Percentiles rank a stretch among this genome's conserved stretches.
phyloP scores from a whole-genome alignment of 2,113 vertebrate species.

The Ceuthmochares aereus region DNA sequence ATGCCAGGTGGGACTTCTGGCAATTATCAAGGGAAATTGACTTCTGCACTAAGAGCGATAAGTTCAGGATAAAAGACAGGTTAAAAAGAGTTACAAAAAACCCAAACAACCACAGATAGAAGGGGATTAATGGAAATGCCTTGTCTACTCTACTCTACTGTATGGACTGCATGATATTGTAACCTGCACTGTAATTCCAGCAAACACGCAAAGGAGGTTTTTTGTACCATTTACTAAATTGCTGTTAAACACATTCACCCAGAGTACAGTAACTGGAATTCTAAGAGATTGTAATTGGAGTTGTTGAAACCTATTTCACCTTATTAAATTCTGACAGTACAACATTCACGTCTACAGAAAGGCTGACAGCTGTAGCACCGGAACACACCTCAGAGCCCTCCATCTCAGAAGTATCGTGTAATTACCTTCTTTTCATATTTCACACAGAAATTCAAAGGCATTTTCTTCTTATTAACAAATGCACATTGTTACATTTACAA shows the following conservation, averaged over 20 bases:
- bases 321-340: constrained; percentile 20
- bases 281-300: constrained; percentile 10
- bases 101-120: not conserved
- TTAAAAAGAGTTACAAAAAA: not conserved
- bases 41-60: not conserved
- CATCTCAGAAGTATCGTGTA: not conserved
- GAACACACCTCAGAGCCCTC: not conserved
- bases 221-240: not conserved
- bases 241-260: not conserved
- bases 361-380: not conserved
- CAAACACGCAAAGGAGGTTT: not conserved
- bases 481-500: not conserved
- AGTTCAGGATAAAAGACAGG: not conserved
- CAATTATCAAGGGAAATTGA: not conserved
- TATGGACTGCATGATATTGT: not conserved
- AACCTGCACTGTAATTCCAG: not conserved
- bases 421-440: not conserved
- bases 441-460: not conserved
- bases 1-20: not conserved
- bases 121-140: not conserved
- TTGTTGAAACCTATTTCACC: constrained; percentile 35
- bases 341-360: not conserved
- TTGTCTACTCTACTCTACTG: not conserved
- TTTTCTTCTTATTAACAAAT: not conserved
- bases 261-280: constrained; percentile 1